Evolutionary conservation across 1,140 invertebrate species (phyloP).

Genomic region (Brachionus rubens): DNA sequence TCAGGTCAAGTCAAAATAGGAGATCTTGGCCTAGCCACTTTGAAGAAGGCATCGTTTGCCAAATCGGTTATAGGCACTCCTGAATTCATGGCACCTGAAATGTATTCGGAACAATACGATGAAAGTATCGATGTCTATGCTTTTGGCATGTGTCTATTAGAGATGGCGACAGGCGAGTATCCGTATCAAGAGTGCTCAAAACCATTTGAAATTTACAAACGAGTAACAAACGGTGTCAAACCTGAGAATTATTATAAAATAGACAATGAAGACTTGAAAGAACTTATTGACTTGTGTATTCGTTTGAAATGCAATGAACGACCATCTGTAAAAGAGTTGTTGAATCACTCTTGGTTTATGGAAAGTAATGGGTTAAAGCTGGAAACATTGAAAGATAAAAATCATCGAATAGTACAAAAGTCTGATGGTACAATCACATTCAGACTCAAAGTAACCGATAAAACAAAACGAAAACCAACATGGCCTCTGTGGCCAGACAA

Average conservation of each 20-base stretch:
- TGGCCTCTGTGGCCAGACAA: constrained; percentile 83
- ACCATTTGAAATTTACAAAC: constrained; percentile 97
- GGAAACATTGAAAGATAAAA: constrained; percentile 74
- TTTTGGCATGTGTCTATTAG: constrained; percentile 99
- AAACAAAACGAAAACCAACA: constrained; percentile 78
- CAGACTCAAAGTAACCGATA: constrained; percentile 86
- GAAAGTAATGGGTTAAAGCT: constrained; percentile 90
- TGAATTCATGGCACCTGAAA: constrained; percentile 99
- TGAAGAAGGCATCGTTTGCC: constrained; percentile 97
- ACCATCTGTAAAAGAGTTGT: constrained; percentile 77
- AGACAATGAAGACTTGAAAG: constrained; percentile 86
- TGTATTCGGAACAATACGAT: constrained; percentile 99
- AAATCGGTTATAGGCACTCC: constrained; percentile 99
- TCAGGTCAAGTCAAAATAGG: constrained; percentile 94
- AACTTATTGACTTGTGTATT: constrained; percentile 95
- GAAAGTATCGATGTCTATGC: constrained; percentile 98
- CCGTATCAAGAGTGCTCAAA: constrained; percentile 95
- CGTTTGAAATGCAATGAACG: constrained; percentile 81
- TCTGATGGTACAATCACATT: constrained; percentile 68
- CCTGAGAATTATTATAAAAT: constrained; percentile 94
- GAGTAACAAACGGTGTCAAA: constrained; percentile 90
- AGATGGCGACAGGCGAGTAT: constrained; percentile 99
- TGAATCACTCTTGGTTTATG: constrained; percentile 94
- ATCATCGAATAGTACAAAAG: constrained; percentile 61
- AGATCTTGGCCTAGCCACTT: constrained; percentile 91